A percentile compares a stretch with the other conserved stretches of the same genome.
These are phyloP conservation scores for Chrysochloris asiatica DNA, from an alignment of 2,113 vertebrate genomes.

Conservation along the genomic window DNA sequence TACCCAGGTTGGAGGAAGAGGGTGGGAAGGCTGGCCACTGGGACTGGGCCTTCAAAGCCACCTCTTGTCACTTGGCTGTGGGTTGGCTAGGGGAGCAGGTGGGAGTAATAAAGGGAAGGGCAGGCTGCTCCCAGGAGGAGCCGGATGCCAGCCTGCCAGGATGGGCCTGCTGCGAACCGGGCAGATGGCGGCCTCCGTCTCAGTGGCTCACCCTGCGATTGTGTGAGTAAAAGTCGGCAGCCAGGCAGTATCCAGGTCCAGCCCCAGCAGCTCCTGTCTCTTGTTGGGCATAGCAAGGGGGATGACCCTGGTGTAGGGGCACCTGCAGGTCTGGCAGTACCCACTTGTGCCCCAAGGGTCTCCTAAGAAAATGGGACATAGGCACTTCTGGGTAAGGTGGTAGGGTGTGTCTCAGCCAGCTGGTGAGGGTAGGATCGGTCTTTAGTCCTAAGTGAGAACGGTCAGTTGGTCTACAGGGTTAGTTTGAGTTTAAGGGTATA, in stretches of 20 bases:
- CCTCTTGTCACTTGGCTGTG: constrained; percentile 59
- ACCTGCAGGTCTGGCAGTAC: neutral
- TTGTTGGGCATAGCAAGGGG: neutral
- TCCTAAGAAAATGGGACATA: neutral
- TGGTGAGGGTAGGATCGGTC: neutral
- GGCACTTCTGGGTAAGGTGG: neutral
- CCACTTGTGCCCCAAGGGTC: neutral
- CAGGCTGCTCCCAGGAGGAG: constrained; percentile 54
- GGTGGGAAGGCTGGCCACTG: neutral
- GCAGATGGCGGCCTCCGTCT: constrained; percentile 74
- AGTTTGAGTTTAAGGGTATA: neutral
- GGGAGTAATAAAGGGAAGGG: constrained; percentile 59
- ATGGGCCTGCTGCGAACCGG: constrained; percentile 61
- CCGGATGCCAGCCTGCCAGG: constrained; percentile 68
- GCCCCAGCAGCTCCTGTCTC: constrained; percentile 14
- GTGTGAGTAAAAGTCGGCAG: neutral
- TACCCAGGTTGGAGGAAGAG: constrained; percentile 43
- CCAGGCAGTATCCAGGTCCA: neutral
- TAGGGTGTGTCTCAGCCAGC: neutral
- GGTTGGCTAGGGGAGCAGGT: constrained; percentile 68
- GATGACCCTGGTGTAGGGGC: neutral
- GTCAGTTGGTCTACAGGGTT: neutral
- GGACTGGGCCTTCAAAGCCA: constrained; percentile 49
- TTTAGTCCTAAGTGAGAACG: neutral
- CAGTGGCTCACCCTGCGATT: neutral